These are phyloP conservation scores for Apamea monoglypha DNA, from an alignment of 2,888 invertebrate species.

Conservation along the genomic window DNA sequence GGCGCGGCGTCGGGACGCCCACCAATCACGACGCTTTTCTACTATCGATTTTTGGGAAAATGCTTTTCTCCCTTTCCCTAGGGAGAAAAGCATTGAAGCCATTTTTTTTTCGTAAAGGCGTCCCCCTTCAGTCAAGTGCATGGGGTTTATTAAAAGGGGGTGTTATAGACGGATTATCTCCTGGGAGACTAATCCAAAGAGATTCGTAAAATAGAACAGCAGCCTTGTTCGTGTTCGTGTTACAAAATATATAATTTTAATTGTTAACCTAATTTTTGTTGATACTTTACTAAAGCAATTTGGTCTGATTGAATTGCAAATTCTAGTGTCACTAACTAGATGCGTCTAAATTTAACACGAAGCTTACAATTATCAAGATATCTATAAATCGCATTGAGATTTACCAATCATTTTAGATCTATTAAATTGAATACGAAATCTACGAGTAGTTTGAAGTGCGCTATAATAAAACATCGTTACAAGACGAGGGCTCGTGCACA, in stretches of 20 bases:
- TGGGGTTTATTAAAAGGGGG: slow-evolving; percentile 11
- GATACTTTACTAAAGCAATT: neutral
- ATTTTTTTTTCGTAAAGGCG: slow-evolving; percentile 19
- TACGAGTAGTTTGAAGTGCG: slow-evolving; percentile 63
- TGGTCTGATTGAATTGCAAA: neutral
- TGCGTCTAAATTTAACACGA: neutral
- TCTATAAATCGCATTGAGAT: slow-evolving; percentile 18
- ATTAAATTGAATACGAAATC: slow-evolving; percentile 53
- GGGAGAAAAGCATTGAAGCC: slow-evolving; percentile 27
- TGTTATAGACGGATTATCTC: neutral
- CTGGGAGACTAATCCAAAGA: slow-evolving; percentile 10
- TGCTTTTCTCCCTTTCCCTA: slow-evolving; percentile 72
- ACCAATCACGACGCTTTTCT: slow-evolving; percentile 82
- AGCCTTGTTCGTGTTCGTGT: neutral
- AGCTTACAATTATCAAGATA: neutral
- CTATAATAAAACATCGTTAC: slow-evolving; percentile 76
- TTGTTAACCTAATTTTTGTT: neutral
- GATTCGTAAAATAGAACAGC: neutral
- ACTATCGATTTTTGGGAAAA: slow-evolving; percentile 84
- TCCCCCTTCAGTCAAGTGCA: slow-evolving; percentile 17
- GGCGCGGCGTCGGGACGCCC: slow-evolving; percentile 80
- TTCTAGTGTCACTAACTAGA: neutral
- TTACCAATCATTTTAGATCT: slow-evolving; percentile 30
- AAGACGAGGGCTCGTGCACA: slow-evolving; percentile 79
- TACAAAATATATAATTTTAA: neutral